These are phyloP conservation scores for Andrena haemorrhoa DNA, from an alignment of 2,888 invertebrate species.

Conservation along the genomic window DNA sequence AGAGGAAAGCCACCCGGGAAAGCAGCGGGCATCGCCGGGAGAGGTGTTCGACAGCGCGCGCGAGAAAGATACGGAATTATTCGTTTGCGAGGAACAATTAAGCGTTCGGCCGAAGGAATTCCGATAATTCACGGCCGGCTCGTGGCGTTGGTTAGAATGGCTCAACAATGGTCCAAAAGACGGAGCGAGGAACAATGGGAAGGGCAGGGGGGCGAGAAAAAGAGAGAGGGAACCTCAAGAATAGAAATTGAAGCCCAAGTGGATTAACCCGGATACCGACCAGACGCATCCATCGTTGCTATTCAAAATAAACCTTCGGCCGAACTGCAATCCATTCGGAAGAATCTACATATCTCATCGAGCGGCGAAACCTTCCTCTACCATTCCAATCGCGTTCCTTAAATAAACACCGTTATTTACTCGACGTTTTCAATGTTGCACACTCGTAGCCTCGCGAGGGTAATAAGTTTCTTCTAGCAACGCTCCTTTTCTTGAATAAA, in stretches of 20 bases:
- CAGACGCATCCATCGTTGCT: slow-evolving; percentile 59
- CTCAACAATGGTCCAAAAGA: slow-evolving; percentile 24
- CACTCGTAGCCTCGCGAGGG: neutral
- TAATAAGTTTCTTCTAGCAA: no score
- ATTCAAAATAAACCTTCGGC: slow-evolving; percentile 61
- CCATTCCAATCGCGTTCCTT: neutral
- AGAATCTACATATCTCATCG: slow-evolving; percentile 39
- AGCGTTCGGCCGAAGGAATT: neutral
- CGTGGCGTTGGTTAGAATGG: neutral
- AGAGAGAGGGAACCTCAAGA: slow-evolving; percentile 29
- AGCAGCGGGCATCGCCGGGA: neutral
- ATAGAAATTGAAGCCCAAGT: slow-evolving; percentile 60
- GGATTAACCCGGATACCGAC: slow-evolving; percentile 60
- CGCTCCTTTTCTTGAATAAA: no score
- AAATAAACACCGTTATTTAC: neutral
- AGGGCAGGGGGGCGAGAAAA: neutral
- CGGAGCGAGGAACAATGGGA: neutral
- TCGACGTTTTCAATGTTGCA: neutral
- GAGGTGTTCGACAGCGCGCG: neutral
- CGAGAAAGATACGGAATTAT: no score
- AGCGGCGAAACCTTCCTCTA: neutral
- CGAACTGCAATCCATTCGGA: slow-evolving; percentile 42
- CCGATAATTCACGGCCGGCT: neutral
- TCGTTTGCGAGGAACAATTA: no score
- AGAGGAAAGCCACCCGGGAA: neutral